phyloP scores from a whole-genome alignment of 2,888 invertebrate genomes.

The Cremastinae sp. region DNA sequence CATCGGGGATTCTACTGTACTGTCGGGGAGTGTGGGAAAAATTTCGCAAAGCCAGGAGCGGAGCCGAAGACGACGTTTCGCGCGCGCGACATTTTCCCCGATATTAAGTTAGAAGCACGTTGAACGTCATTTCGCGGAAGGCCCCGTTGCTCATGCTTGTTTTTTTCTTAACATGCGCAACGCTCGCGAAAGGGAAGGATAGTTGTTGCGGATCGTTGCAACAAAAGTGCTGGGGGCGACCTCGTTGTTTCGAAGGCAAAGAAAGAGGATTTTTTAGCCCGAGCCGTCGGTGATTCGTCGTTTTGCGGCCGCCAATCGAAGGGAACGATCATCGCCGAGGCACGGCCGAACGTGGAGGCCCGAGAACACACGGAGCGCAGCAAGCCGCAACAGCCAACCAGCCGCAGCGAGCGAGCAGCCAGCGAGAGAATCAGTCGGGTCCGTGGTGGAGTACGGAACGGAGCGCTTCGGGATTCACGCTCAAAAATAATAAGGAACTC shows the following conservation, averaged over 20 bases:
- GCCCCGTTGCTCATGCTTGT: neutral
- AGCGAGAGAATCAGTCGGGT: constrained; percentile 55
- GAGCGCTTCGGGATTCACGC: constrained; percentile 40
- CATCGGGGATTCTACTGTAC: constrained; percentile 27
- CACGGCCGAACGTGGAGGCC: constrained; percentile 47
- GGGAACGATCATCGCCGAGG: constrained; percentile 59
- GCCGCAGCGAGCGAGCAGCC: constrained; percentile 41
- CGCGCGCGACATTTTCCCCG: constrained; percentile 13
- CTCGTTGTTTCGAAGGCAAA: constrained; percentile 35
- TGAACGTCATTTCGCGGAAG: neutral
- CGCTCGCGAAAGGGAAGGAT: neutral
- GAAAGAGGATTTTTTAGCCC: constrained; percentile 39
- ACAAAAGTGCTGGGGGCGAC: constrained; percentile 1
- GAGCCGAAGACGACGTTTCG: constrained; percentile 42
- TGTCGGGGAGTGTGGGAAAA: constrained; percentile 27
- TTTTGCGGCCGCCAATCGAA: constrained; percentile 60
- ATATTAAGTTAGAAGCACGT: constrained; percentile 2
- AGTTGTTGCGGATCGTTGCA: neutral
- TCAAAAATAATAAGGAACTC: neutral
- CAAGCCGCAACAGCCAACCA: constrained; percentile 32
- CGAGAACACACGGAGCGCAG: constrained; percentile 41
- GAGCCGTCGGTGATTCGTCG: constrained; percentile 58
- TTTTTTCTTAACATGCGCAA: constrained; percentile 1
- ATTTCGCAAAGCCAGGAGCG: constrained; percentile 43
- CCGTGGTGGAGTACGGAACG: constrained; percentile 56